Conservation (phyloP, 2,888 invertebrate genomes). For the Eristalinus aeneus region DNA sequence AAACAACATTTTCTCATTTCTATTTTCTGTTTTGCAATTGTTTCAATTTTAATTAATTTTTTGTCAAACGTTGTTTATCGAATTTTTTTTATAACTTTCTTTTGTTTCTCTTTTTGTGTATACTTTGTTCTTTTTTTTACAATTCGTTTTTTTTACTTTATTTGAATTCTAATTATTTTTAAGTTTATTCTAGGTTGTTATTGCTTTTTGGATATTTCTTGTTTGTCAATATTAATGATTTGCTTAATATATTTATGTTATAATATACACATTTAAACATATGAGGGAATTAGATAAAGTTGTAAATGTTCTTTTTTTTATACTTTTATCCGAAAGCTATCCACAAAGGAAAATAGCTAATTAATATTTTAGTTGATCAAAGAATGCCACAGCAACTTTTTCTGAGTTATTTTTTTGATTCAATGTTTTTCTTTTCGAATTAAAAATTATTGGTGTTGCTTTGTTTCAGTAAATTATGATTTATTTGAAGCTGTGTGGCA, state of each 20-base stretch:
- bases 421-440: background rate
- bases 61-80: constrained; percentile 43
- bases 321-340: constrained; percentile 12
- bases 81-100: constrained; percentile 22
- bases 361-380: background rate
- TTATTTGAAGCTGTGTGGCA: constrained; percentile 10
- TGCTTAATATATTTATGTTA: constrained; percentile 33
- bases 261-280: constrained; percentile 49
- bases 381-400: constrained; percentile 13
- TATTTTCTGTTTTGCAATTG: constrained; percentile 2
- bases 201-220: constrained; percentile 67
- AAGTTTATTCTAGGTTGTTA: constrained; percentile 60
- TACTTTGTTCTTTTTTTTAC: constrained; percentile 55
- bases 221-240: constrained; percentile 52
- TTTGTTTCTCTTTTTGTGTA: constrained; percentile 22
- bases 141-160: constrained; percentile 36
- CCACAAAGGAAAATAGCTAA: background rate
- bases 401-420: background rate
- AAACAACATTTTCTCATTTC: constrained; percentile 19
- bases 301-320: background rate
- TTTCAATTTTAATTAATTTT: background rate
- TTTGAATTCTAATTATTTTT: constrained; percentile 48
- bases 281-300: constrained; percentile 34
- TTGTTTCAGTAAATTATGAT: background rate
- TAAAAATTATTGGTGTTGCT: background rate